Evolutionary conservation across 2,797 vertebrate species (phyloP).

Genomic region (Centropyge bicolor): DNA sequence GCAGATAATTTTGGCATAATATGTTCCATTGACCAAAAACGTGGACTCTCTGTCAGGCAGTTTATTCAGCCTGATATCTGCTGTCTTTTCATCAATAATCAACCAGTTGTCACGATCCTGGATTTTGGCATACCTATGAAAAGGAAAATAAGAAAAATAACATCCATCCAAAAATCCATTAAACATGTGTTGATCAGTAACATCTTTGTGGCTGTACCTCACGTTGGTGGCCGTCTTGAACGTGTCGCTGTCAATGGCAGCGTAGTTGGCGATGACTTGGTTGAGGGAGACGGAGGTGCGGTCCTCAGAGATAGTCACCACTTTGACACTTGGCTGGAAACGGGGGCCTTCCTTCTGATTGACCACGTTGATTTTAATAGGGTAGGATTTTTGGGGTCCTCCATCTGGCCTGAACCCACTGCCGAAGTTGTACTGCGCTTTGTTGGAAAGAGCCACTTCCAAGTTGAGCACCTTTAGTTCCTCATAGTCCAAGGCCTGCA

Average conservation of each 20-base stretch:
- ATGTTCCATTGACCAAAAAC: conserved; percentile 86
- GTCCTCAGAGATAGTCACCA: conserved; percentile 82
- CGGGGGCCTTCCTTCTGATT: conserved; percentile 89
- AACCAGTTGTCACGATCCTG: conserved; percentile 88
- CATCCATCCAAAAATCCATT: not conserved
- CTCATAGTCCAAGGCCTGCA: conserved; percentile 91
- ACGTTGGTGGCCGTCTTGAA: conserved; percentile 84
- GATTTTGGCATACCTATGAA: conserved; percentile 88
- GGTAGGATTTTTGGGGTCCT: conserved; percentile 62
- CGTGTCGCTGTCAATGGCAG: conserved; percentile 91
- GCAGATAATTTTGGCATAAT: conserved; percentile 88
- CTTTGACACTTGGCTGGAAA: conserved; percentile 85
- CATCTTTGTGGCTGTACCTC: conserved; percentile 79
- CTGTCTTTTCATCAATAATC: conserved; percentile 87
- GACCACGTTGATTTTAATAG: conserved; percentile 85
- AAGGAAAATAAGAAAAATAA: not conserved
- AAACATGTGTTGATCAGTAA: not conserved
- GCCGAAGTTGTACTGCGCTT: conserved; percentile 89
- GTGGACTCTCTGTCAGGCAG: conserved; percentile 86
- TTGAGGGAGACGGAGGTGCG: conserved; percentile 19
- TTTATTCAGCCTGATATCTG: conserved; percentile 89
- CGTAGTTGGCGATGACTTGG: conserved; percentile 83
- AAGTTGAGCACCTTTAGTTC: conserved; percentile 84
- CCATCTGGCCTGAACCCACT: fast-evolving
- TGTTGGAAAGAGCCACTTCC: conserved; percentile 88